Conservation (phyloP, 30 jellyfish, hydroid and myxozoan genomes). For the Morbakka virulenta region DNA sequence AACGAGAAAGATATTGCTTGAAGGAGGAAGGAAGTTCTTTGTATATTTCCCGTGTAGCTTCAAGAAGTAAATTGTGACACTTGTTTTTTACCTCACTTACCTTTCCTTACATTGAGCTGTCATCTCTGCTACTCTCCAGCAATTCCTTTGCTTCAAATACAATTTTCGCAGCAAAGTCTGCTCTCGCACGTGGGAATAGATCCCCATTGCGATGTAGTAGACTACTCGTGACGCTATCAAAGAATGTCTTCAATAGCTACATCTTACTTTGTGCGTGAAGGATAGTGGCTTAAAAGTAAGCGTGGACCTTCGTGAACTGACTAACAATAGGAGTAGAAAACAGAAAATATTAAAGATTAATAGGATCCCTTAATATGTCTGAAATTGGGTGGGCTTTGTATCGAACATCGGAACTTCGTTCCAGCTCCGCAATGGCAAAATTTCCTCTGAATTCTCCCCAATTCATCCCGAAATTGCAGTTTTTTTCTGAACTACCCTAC, state of each 20-base stretch:
- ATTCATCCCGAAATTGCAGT: too few relatives aligned
- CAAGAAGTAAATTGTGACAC: constrained; percentile 21
- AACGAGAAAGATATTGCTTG: constrained; percentile 18
- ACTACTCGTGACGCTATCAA: constrained; percentile 17
- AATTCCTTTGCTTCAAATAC: constrained; percentile 1
- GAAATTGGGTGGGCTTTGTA: too few relatives aligned
- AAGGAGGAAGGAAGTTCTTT: constrained; percentile 19
- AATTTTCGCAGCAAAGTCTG: constrained; percentile 54
- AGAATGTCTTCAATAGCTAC: constrained; percentile 5
- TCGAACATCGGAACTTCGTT: too few relatives aligned
- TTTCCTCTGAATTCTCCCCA: too few relatives aligned
- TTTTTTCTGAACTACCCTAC: too few relatives aligned
- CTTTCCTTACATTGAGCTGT: neutral
- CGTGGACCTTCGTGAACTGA: constrained; percentile 47
- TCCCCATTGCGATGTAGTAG: constrained; percentile 4
- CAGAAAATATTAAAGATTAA: too few relatives aligned
- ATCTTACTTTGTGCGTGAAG: constrained; percentile 23
- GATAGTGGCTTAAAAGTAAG: constrained; percentile 48
- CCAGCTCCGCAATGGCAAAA: too few relatives aligned
- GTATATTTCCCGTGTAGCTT: constrained; percentile 30
- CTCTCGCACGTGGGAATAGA: neutral
- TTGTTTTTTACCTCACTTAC: constrained; percentile 15
- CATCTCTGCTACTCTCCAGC: neutral
- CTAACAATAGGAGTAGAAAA: constrained; percentile 28
- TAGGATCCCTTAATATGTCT: too few relatives aligned